Conservation (phyloP, 2,113 vertebrate species). For the Aphelocoma coerulescens region DNA sequence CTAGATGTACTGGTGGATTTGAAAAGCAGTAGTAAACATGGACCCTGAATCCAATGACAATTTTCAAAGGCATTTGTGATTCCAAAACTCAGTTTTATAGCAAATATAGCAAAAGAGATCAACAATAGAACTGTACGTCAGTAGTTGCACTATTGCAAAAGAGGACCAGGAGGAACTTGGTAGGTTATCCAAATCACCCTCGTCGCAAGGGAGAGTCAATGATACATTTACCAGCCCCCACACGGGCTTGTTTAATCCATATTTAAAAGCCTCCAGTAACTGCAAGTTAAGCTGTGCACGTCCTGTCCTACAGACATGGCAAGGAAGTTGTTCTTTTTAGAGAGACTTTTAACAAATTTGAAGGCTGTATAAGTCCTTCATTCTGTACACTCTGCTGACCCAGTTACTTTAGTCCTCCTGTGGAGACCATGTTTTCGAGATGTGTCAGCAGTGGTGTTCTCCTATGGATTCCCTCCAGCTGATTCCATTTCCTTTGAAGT, state of each 20-base stretch:
- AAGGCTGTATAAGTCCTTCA: not conserved
- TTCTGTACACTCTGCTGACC: not conserved
- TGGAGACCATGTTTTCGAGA: not conserved
- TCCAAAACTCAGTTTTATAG: not conserved
- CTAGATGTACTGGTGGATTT: not conserved
- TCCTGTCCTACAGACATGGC: not conserved
- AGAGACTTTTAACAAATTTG: not conserved
- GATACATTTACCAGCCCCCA: not conserved
- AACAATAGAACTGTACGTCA: not conserved
- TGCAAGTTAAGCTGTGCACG: not conserved
- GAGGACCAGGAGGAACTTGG: not conserved
- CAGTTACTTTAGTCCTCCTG: not conserved
- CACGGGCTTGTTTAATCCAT: not conserved
- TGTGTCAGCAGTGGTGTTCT: not conserved
- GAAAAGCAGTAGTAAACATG: not conserved
- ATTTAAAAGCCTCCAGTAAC: not conserved
- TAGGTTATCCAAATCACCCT: not conserved
- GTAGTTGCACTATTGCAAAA: not conserved
- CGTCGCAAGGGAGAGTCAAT: not conserved
- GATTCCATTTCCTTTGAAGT: constrained; percentile 10
- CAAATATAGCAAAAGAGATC: not conserved
- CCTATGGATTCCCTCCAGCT: not conserved
- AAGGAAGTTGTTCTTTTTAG: not conserved
- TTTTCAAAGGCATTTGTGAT: not conserved
- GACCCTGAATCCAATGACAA: not conserved